phyloP scores from a whole-genome alignment of 2,797 vertebrate species.

The Phrynocephalus guinanensis region DNA sequence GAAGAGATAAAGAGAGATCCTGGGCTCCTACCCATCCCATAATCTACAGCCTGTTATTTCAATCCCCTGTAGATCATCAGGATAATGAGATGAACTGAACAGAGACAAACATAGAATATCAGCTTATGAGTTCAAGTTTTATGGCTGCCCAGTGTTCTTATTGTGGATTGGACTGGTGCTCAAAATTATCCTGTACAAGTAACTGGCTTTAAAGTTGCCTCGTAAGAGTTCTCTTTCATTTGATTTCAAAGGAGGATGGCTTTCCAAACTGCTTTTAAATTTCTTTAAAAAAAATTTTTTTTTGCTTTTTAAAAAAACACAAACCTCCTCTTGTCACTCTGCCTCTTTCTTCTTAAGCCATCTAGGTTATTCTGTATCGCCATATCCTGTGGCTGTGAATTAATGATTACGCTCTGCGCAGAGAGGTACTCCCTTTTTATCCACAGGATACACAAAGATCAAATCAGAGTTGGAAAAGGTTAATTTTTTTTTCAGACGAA shows the following conservation, averaged over 20 bases:
- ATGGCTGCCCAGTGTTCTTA: too few relatives aligned
- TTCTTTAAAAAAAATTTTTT: too few relatives aligned
- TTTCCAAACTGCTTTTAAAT: too few relatives aligned
- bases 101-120: neutral
- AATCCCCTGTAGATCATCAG: neutral
- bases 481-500: neutral
- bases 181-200: too few relatives aligned
- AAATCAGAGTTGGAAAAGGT: neutral
- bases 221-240: neutral
- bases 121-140: neutral
- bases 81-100: slow-evolving; percentile 18
- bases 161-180: too few relatives aligned
- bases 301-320: too few relatives aligned
- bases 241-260: too few relatives aligned
- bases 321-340: neutral
- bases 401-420: neutral
- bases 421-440: neutral
- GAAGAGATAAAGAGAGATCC: neutral
- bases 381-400: neutral
- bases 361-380: neutral
- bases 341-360: neutral
- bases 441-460: neutral
- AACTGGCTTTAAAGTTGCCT: too few relatives aligned
- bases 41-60: slow-evolving; percentile 16
- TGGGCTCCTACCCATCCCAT: neutral